Percentiles rank a stretch among this genome's conserved stretches.
phyloP scores from a whole-genome alignment of 1,140 invertebrate species.

The Atopsyche davidsoni region DNA sequence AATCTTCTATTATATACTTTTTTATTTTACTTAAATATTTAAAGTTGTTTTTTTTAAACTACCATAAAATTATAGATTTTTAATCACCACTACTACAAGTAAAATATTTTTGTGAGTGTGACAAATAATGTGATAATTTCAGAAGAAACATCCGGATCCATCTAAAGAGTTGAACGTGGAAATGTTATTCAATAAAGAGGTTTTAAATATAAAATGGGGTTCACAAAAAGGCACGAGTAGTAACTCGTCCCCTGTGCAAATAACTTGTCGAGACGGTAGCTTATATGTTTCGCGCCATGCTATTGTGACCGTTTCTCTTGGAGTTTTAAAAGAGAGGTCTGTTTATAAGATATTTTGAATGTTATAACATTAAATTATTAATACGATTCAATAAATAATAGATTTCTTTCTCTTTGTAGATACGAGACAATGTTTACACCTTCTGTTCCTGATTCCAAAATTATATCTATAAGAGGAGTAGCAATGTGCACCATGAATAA shows the following conservation, averaged over 20 bases:
- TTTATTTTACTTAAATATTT: no score
- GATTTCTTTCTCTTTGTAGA: conserved; percentile 31
- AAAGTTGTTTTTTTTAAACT: no score
- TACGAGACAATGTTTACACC: conserved; percentile 56
- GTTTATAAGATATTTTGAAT: no score
- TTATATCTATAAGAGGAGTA: conserved; percentile 56
- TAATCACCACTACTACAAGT: no score
- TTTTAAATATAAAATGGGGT: conserved; percentile 41
- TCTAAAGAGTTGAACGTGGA: conserved; percentile 37
- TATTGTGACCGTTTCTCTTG: conserved; percentile 62
- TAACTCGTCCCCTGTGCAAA: conserved; percentile 37
- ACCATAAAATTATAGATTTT: no score
- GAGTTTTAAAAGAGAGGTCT: conserved; percentile 59
- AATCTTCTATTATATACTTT: no score
- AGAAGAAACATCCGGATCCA: conserved; percentile 43
- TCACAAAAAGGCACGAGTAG: conserved; percentile 30
- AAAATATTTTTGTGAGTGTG: no score
- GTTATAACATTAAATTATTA: no score
- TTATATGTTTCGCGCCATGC: conserved; percentile 56
- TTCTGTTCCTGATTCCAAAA: conserved; percentile 52
- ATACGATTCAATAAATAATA: no score
- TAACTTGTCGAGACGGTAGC: conserved; percentile 56
- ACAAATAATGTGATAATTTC: no score
- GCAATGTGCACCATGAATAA: conserved; percentile 69
- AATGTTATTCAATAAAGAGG: conserved; percentile 42